Base-by-base conservation (phyloP, 2,113 vertebrate genomes). In the Gambusia holbrooki region DNA sequence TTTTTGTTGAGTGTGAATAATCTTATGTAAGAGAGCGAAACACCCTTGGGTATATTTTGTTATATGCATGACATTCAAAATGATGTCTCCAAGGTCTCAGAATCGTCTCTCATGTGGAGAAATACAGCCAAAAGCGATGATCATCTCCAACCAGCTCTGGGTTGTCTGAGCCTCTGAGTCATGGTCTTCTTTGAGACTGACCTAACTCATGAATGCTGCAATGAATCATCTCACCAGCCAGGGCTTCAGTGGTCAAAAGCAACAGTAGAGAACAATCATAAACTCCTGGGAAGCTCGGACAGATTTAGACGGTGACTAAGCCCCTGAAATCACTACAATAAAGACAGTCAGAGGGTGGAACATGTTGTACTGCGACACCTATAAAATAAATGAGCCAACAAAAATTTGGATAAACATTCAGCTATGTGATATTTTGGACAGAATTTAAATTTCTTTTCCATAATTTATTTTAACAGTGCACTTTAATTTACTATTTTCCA, bases 111-210 rank as follows among this genome's bases (percentile, higher is more conserved):
- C 54, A 63, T 65, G 69, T 37, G 61, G 28, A 82, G 68, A 80
- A 85, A 85, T 62, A 73, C 79, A 73, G 74, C 87, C 72, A 9
- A 22, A 42, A 72, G 89, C 75, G 30, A 76, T 3, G 62, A 77
- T 88, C 71, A 32, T 83, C 76, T 84, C 77, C 68, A 40, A 81
- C 73, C 76, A 81, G 82, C 85, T 88, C 85, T 84, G 69, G 12
- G 60, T 63, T 33, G 76, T 73, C 76, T 79, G 74, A 71, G 67
- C 70, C 82, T 73, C 60, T 91, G 87, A 93, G 84, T 93, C 90
- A 92, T 69, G 19, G 68, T 37, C 73, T 32, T 74, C 35, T 30
- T 62, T 2, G 4, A 67, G 62, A 51, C 37, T 79, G 88, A 86
- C 85, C 78, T 87, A 84, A 82, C 84, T 54, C 51, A 60, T 61